Percentiles rank a stretch among this genome's conserved stretches.
Evolutionary conservation across 2,113 vertebrate genomes (phyloP).

Genomic region (Nyctereutes procyonoides): DNA sequence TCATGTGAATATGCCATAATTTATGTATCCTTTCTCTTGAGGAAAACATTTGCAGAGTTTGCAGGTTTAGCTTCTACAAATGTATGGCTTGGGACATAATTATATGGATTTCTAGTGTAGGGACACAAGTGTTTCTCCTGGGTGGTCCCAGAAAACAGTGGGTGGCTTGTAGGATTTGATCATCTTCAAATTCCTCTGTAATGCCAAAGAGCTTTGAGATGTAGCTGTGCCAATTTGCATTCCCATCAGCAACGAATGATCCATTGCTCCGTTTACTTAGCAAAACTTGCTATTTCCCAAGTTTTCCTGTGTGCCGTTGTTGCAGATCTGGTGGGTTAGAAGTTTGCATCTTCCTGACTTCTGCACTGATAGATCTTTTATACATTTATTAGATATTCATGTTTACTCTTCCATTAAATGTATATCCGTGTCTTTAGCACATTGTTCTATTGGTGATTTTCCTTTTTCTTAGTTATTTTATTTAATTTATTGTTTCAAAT

Average conservation of each 20-base stretch:
- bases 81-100: neutral
- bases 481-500: no score
- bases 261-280: neutral
- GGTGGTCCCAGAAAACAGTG: accelerated
- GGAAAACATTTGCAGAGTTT: neutral
- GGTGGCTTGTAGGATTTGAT: neutral
- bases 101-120: neutral
- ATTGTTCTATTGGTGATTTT: neutral
- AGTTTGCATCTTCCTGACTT: neutral
- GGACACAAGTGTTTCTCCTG: neutral
- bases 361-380: neutral
- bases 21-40: neutral
- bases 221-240: neutral
- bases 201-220: neutral
- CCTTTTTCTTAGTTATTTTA: neutral
- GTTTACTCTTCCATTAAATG: neutral
- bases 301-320: neutral
- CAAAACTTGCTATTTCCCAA: neutral
- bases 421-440: neutral
- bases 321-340: neutral
- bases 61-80: neutral
- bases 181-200: neutral
- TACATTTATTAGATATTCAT: neutral
- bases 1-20: neutral
- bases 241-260: neutral